phyloP scores from a whole-genome alignment of 2,113 vertebrate species.

The Tretioscincus oriximinensis region DNA sequence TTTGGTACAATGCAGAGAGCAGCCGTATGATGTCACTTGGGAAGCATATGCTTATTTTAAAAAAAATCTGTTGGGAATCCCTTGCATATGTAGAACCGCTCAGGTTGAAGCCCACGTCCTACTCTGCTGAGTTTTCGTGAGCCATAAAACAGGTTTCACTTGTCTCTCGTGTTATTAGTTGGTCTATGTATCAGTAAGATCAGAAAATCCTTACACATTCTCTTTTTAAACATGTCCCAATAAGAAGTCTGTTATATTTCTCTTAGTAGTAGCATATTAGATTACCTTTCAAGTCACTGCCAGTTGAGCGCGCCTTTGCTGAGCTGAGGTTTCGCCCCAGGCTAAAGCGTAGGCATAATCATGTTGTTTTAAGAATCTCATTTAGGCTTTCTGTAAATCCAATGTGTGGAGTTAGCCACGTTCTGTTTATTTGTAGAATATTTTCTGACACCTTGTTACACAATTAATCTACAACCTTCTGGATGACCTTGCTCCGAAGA shows the following conservation, averaged over 20 bases:
- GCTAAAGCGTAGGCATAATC: slow-evolving; percentile 60
- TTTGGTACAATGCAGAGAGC: slow-evolving; percentile 64
- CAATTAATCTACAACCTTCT: slow-evolving; percentile 71
- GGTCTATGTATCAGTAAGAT: slow-evolving; percentile 75
- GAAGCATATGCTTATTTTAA: slow-evolving; percentile 81
- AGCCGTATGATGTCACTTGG: slow-evolving; percentile 70
- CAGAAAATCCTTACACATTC: slow-evolving; percentile 72
- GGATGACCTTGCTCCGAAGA: slow-evolving; percentile 59
- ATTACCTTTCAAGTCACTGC: slow-evolving; percentile 81
- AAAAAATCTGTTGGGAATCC: slow-evolving; percentile 75
- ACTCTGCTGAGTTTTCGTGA: slow-evolving; percentile 73
- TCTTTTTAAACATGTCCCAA: slow-evolving; percentile 65
- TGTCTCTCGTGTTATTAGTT: slow-evolving; percentile 68
- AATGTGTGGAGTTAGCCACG: slow-evolving; percentile 71
- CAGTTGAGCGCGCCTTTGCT: slow-evolving; percentile 68
- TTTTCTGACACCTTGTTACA: slow-evolving; percentile 84
- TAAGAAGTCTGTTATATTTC: slow-evolving; percentile 82
- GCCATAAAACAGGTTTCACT: slow-evolving; percentile 82
- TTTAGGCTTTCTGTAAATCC: slow-evolving; percentile 74
- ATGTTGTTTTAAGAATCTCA: slow-evolving; percentile 77
- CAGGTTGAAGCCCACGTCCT: slow-evolving; percentile 75
- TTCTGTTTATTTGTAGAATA: slow-evolving; percentile 82
- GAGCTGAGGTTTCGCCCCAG: slow-evolving; percentile 69
- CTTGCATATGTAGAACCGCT: slow-evolving; percentile 71
- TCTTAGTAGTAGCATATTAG: slow-evolving; percentile 62